These are phyloP conservation scores for Papilio dardanus DNA, from an alignment of 1,140 invertebrate genomes.

Conservation along the genomic window DNA sequence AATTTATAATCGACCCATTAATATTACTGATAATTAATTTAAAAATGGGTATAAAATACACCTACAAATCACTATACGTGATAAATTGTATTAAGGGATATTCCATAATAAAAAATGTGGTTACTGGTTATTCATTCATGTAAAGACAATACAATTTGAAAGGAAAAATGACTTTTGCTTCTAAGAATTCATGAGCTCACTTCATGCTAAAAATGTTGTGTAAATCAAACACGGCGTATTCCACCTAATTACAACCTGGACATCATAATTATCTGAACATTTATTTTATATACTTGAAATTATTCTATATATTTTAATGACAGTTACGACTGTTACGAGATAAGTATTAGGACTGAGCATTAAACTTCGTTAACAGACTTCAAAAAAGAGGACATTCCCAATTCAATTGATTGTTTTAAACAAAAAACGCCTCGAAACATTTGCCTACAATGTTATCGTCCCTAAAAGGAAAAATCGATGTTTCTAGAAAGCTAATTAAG, in stretches of 20 bases:
- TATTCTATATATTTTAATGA: too few species aligned
- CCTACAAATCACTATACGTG: background rate
- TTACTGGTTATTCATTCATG: background rate
- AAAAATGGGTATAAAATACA: background rate
- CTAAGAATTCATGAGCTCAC: background rate
- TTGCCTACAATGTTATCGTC: background rate
- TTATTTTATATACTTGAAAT: too few species aligned
- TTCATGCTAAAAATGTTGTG: too few species aligned
- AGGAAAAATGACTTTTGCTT: background rate
- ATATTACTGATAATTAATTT: background rate
- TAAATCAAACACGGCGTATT: too few species aligned
- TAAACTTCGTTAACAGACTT: too few species aligned
- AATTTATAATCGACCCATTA: background rate
- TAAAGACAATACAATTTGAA: background rate
- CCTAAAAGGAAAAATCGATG: background rate
- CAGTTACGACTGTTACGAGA: too few species aligned
- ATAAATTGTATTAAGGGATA: background rate
- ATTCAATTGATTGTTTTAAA: too few species aligned
- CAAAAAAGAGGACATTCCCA: too few species aligned
- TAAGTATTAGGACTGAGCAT: too few species aligned
- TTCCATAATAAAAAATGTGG: background rate
- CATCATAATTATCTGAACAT: too few species aligned
- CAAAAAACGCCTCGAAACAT: background rate
- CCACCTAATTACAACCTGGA: background rate
- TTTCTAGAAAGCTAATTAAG: background rate